Conservation (phyloP, 2,113 vertebrate species). For the Lynx canadensis region DNA sequence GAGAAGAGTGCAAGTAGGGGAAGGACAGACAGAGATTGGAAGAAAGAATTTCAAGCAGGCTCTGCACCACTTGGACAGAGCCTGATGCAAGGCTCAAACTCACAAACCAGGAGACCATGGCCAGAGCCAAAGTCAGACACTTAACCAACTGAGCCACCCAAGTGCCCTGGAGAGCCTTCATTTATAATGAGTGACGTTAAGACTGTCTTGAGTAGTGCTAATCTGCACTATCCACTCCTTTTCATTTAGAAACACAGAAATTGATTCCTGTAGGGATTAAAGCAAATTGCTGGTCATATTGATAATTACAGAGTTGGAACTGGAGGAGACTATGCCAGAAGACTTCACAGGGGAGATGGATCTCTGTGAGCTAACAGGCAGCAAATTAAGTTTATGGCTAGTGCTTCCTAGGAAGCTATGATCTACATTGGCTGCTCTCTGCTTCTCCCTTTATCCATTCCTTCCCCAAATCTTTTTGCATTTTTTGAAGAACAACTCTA, state of each 20-base stretch:
- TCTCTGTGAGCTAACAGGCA: background rate
- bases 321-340: background rate
- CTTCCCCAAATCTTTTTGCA: background rate
- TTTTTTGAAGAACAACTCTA: background rate
- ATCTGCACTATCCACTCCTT: background rate
- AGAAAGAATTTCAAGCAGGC: too few relatives aligned
- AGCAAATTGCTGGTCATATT: background rate
- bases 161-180: background rate
- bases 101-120: too few relatives aligned
- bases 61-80: too few relatives aligned
- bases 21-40: too few relatives aligned
- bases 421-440: background rate
- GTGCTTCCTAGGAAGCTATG: background rate
- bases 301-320: background rate
- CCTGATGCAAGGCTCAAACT: too few relatives aligned
- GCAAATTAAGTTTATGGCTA: background rate
- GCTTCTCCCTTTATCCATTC: background rate
- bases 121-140: too few relatives aligned
- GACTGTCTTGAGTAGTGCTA: background rate
- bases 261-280: background rate
- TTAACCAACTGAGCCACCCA: too few relatives aligned
- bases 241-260: background rate
- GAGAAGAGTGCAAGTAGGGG: too few relatives aligned
- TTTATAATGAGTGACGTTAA: background rate
- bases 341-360: background rate